A percentile compares a stretch with the other conserved stretches of the same genome.
These are phyloP conservation scores for Phrynosoma blainvillii DNA, from an alignment of 2,113 vertebrate species.

Conservation along the genomic window DNA sequence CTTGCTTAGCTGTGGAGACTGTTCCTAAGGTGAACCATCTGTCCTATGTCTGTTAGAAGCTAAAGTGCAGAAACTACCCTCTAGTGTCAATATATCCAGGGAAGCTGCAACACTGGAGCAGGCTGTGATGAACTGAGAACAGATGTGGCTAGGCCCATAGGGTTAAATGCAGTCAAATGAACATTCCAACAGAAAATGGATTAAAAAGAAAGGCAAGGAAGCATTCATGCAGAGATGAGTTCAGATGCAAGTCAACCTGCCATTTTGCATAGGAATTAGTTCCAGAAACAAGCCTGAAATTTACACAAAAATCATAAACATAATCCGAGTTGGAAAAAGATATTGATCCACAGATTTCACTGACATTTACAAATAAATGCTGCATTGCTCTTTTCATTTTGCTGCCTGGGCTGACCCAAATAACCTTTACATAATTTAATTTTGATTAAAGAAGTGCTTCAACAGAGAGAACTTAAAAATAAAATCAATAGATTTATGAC, in stretches of 20 bases:
- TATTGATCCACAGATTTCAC: constrained; percentile 77
- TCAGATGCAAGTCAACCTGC: neutral
- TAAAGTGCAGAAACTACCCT: neutral
- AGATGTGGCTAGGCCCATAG: fast-evolving
- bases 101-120: neutral
- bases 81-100: neutral
- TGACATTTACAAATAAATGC: constrained; percentile 85
- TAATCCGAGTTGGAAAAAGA: constrained; percentile 49
- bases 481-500: constrained; percentile 76
- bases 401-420: constrained; percentile 69
- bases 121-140: fast-evolving
- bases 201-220: neutral
- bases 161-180: neutral
- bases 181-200: neutral
- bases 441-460: constrained; percentile 85
- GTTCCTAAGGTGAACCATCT: neutral
- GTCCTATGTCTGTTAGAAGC: neutral
- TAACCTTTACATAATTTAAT: constrained; percentile 85
- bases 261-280: constrained; percentile 4
- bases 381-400: constrained; percentile 77
- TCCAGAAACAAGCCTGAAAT: constrained; percentile 40
- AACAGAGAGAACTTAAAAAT: constrained; percentile 60
- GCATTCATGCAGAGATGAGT: neutral
- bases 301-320: constrained; percentile 72
- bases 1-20: neutral